Percentiles rank a stretch among this genome's conserved stretches.
phyloP scores from a whole-genome alignment of 2,797 vertebrate species.

The Pelochelys cantorii region DNA sequence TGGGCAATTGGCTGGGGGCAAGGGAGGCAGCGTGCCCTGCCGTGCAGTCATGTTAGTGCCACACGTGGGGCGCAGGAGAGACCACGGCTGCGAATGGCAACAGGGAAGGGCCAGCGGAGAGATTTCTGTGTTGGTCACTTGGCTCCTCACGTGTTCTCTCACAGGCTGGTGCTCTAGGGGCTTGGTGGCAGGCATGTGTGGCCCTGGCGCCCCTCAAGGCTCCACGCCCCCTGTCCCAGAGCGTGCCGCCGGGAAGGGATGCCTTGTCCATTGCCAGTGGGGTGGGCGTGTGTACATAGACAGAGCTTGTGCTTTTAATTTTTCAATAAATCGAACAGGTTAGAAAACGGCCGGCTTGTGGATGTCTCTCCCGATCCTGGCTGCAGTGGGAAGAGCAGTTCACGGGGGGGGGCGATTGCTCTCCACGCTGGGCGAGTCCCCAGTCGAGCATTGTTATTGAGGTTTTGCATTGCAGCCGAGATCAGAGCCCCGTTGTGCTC shows the following conservation, averaged over 20 bases:
- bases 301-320: slow-evolving; percentile 93
- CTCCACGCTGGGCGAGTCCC: neutral
- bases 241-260: slow-evolving; percentile 77
- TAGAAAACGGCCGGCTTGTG: neutral
- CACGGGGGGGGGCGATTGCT: neutral
- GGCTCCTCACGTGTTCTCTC: neutral
- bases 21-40: neutral
- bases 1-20: accelerated
- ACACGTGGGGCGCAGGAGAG: slow-evolving; percentile 37
- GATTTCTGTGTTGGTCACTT: neutral
- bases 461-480: neutral
- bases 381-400: neutral
- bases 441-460: neutral
- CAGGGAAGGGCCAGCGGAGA: accelerated
- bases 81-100: neutral
- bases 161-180: accelerated
- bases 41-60: slow-evolving; percentile 63
- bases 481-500: neutral
- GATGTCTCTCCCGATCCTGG: neutral
- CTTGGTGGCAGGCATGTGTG: neutral
- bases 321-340: slow-evolving; percentile 90
- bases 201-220: neutral
- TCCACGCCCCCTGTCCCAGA: neutral
- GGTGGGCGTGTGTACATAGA: slow-evolving; percentile 88
- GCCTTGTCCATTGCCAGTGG: slow-evolving; percentile 82